Base-by-base conservation (phyloP, 2,113 vertebrate species). In the Eleginops maclovinus region DNA sequence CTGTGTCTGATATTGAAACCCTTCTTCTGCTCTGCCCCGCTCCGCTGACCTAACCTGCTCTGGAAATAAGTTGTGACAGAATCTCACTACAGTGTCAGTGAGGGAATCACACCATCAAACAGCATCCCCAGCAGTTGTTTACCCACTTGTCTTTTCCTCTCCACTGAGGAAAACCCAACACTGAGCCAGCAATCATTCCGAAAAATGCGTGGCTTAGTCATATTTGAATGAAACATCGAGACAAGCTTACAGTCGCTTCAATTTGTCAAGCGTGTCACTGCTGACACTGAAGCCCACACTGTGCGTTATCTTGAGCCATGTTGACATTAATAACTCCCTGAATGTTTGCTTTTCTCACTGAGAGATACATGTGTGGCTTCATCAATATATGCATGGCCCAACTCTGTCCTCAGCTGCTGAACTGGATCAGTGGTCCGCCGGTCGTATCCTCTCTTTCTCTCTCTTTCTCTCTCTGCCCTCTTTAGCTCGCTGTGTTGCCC, bases 341-440 rank as follows among this genome's bases (percentile, higher is more conserved):
- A 75, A 60, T 50, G 56, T 68, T 76, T 61, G 67, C n/a, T 44
- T n/a, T 60, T 31, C 59, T 63, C 64, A 14, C 50, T 51, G 16
- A 21, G 16, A 79, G 21, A 73, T 14, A 64, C 40, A 66, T 40
- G 46, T 41, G 1, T 28, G 59, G 50, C 75, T 82, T 75, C 60
- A 72, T 85, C 66, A 67, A 83, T 66, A 65, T 47, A 78, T 86
- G 62, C 43, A 28, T 81, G 76, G 83, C 55, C 64, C 65, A 9
- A 17, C 74, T 26, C 47, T 0, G 40, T 14, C 55, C 19, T 76
- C 28, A 6, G 49, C 66, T 43, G 50, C 53, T 79, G 62, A 77
- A 82, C n/a, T 88, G 79, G 87, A 83, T 89, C 90, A 92, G 72
- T 24, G 9, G 58, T 43, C 22, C 73, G 68, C 47, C 40, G 46